Percentiles rank a stretch among this genome's conserved stretches.
These are phyloP conservation scores for Ophion slaviceki DNA, from an alignment of 2,888 invertebrate species.

Conservation along the genomic window DNA sequence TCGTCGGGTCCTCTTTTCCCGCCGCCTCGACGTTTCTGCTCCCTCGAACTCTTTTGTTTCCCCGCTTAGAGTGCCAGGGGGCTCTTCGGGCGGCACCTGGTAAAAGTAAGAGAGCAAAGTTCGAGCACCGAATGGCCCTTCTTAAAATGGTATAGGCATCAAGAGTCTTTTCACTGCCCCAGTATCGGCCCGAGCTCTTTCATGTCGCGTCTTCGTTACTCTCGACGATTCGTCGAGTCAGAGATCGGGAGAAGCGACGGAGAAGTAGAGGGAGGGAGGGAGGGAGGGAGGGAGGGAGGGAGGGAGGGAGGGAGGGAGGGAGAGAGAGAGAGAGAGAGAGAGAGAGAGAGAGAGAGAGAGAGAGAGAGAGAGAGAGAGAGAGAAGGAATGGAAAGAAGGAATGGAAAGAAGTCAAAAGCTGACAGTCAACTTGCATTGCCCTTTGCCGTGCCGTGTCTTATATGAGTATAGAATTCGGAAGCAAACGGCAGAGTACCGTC, in stretches of 20 bases:
- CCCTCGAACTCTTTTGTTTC: constrained; percentile 60
- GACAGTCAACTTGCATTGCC: background rate
- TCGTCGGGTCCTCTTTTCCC: constrained; percentile 25
- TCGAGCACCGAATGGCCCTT: constrained; percentile 42
- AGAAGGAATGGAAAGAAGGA: too few species aligned
- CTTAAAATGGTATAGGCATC: constrained; percentile 47
- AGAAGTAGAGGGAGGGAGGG: too few species aligned
- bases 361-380: too few species aligned
- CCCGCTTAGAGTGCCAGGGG: constrained; percentile 48
- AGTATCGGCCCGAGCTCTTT: constrained; percentile 33
- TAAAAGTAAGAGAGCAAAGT: constrained; percentile 48
- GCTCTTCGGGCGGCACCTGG: constrained; percentile 35
- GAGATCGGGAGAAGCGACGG: background rate
- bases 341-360: too few species aligned
- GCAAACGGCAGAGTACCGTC: background rate
- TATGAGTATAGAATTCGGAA: background rate
- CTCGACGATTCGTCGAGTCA: constrained; percentile 32
- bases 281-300: background rate
- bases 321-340: too few species aligned
- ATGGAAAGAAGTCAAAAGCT: background rate
- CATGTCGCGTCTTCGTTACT: constrained; percentile 29
- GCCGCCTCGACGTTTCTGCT: constrained; percentile 25
- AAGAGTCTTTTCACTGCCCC: constrained; percentile 45
- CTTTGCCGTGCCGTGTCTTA: background rate
- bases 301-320: too few species aligned